These are phyloP conservation scores for Drosophila paulistorum DNA, from an alignment of 1,140 invertebrate genomes.

Conservation along the genomic window DNA sequence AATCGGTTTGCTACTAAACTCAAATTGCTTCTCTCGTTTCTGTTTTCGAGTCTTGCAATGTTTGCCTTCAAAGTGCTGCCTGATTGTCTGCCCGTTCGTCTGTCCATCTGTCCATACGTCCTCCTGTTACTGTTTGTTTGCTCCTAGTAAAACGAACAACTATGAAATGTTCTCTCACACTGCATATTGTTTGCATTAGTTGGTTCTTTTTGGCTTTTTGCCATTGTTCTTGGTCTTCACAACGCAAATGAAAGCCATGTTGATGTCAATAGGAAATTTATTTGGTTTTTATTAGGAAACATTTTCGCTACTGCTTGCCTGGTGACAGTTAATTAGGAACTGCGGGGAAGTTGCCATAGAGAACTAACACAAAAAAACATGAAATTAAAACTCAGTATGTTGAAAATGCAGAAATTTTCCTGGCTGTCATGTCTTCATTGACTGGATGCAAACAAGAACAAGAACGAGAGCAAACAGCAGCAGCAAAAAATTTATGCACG, in stretches of 20 bases:
- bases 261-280: slow-evolving; percentile 15
- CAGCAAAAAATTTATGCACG: slow-evolving; percentile 60
- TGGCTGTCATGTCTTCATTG: slow-evolving; percentile 55
- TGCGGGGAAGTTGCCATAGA: slow-evolving; percentile 12
- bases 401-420: slow-evolving; percentile 38
- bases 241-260: slow-evolving; percentile 57
- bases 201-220: slow-evolving; percentile 41
- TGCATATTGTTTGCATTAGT: slow-evolving; percentile 64
- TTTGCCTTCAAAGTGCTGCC: slow-evolving; percentile 48
- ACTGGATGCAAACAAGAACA: slow-evolving; percentile 44
- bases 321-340: slow-evolving; percentile 23
- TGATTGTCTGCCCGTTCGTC: slow-evolving; percentile 7
- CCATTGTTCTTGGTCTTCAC: slow-evolving; percentile 48
- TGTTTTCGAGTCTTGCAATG: slow-evolving; percentile 31
- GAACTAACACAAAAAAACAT: not conserved
- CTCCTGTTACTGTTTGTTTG: slow-evolving; percentile 38
- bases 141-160: slow-evolving; percentile 34
- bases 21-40: slow-evolving; percentile 3
- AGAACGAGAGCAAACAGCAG: slow-evolving; percentile 40
- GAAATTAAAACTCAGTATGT: not conserved
- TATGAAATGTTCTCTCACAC: slow-evolving; percentile 55
- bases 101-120: slow-evolving; percentile 13
- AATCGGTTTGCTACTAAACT: not conserved
- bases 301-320: slow-evolving; percentile 7
- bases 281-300: slow-evolving; percentile 23